phyloP scores from a whole-genome alignment of 2,113 vertebrate species.

The Limnothrissa miodon region DNA sequence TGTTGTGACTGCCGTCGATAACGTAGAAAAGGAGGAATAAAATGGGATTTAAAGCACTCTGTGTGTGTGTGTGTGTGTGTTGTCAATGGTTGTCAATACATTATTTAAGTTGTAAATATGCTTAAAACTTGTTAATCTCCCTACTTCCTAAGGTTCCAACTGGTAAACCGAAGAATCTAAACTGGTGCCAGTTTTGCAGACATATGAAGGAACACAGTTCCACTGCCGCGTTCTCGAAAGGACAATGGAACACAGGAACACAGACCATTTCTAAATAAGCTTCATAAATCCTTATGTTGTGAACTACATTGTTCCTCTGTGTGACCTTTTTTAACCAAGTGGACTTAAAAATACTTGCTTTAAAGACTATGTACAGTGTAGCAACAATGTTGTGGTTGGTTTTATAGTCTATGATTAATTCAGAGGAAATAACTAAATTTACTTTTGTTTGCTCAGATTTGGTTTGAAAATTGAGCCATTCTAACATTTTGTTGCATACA shows the following conservation, averaged over 20 bases:
- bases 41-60: too few species aligned
- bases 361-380: neutral
- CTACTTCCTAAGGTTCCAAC: slow-evolving; percentile 36
- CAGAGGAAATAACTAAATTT: neutral
- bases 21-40: too few species aligned
- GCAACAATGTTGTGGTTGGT: neutral
- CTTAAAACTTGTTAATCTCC: neutral
- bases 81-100: too few species aligned
- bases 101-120: neutral
- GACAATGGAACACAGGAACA: neutral
- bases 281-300: neutral
- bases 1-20: too few species aligned
- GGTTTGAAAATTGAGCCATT: neutral
- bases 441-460: neutral
- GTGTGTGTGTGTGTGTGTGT: too few species aligned
- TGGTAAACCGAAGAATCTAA: slow-evolving; percentile 47
- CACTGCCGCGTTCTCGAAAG: neutral
- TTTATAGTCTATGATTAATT: neutral
- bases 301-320: neutral
- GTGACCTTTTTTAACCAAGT: neutral
- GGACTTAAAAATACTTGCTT: neutral
- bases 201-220: neutral
- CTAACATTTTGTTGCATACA: neutral
- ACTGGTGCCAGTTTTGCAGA: neutral
- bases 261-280: neutral